phyloP scores from a whole-genome alignment of 2,888 invertebrate genomes.

The Cryptocheilus praepositus region DNA sequence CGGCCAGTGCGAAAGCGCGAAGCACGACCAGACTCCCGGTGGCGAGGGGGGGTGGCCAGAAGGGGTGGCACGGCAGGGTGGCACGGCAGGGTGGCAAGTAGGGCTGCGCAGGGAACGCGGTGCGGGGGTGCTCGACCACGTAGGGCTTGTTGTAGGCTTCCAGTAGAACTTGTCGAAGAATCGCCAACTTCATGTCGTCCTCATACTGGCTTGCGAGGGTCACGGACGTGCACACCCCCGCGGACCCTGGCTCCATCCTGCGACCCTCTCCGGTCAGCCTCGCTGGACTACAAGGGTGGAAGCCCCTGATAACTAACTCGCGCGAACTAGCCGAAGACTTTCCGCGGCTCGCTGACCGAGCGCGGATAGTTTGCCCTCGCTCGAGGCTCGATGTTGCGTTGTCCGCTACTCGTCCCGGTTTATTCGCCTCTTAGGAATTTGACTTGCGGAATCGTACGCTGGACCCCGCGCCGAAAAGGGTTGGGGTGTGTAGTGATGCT shows the following conservation, averaged over 20 bases:
- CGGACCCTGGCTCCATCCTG: background rate
- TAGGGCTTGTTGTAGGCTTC: slow-evolving; percentile 61
- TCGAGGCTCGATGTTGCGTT: slow-evolving; percentile 1
- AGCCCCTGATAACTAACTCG: slow-evolving; percentile 31
- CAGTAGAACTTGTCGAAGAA: slow-evolving; percentile 58
- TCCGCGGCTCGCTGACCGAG: background rate
- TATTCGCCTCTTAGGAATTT: background rate
- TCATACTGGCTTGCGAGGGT: slow-evolving; percentile 23
- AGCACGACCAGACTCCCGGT: slow-evolving; percentile 52
- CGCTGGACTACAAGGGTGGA: background rate
- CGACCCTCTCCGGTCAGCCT: background rate
- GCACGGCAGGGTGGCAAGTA: slow-evolving; percentile 37
- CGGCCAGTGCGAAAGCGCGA: slow-evolving; percentile 71
- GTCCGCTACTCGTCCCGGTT: background rate
- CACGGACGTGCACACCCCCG: background rate
- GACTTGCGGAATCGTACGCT: background rate
- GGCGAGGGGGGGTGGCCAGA: slow-evolving; percentile 21
- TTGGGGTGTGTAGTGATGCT: no score
- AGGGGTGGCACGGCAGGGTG: slow-evolving; percentile 29
- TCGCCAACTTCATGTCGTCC: slow-evolving; percentile 55
- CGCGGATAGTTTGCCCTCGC: background rate
- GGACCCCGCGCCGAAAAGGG: no score
- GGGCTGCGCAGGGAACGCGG: slow-evolving; percentile 3
- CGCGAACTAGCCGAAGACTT: slow-evolving; percentile 19
- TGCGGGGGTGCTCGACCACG: slow-evolving; percentile 31